Conservation (phyloP, 2,888 invertebrate species). For the Lasioglossum pauxillum region DNA sequence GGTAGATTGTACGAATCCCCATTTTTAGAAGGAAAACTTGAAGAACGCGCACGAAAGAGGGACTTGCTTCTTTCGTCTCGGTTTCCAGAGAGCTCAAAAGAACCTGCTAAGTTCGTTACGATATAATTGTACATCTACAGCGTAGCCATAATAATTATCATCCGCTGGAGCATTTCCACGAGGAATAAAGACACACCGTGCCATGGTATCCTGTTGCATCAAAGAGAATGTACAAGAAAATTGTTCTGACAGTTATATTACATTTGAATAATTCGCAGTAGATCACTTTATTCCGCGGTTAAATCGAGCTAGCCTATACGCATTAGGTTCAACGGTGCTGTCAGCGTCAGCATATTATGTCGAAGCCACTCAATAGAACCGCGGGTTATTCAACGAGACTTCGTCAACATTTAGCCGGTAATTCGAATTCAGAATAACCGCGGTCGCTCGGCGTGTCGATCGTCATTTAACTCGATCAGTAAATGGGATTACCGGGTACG, state of each 20-base stretch:
- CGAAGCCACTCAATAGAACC: neutral
- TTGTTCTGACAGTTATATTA: neutral
- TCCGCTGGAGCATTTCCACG: neutral
- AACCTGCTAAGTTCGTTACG: neutral
- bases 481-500: neutral
- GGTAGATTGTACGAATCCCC: neutral
- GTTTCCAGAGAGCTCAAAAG: neutral
- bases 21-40: neutral
- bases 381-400: slow-evolving; percentile 29
- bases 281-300: neutral
- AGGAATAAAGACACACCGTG: neutral
- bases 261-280: neutral
- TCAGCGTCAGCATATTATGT: slow-evolving; percentile 6
- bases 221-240: neutral
- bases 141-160: neutral
- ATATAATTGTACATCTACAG: neutral
- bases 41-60: neutral
- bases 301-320: neutral
- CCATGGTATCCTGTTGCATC: neutral
- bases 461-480: slow-evolving; percentile 1
- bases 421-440: neutral
- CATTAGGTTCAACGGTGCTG: neutral
- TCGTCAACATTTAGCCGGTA: slow-evolving; percentile 20
- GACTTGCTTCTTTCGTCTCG: neutral
- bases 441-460: slow-evolving; percentile 2